Percentiles rank a stretch among this genome's conserved stretches.
phyloP scores from a whole-genome alignment of 2,888 invertebrate genomes.

The Drosophila pseudotalamancana region DNA sequence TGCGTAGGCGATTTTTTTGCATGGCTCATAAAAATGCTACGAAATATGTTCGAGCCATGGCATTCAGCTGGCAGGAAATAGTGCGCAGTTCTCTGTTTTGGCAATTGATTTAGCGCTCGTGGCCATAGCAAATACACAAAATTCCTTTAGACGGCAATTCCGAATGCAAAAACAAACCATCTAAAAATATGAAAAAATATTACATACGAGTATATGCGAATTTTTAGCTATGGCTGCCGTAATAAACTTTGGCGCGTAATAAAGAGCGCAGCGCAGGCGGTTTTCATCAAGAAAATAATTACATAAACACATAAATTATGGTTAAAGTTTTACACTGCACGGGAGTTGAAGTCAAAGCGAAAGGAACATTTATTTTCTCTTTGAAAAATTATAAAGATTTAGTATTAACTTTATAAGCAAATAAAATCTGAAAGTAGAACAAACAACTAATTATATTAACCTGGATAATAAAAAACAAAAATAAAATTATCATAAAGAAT shows the following conservation, averaged over 20 bases:
- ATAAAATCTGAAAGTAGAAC: too few species aligned
- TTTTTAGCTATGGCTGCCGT: background rate
- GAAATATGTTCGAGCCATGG: conserved; percentile 63
- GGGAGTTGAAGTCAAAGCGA: too few species aligned
- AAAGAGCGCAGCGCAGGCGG: background rate
- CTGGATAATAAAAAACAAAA: background rate
- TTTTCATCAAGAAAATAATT: background rate
- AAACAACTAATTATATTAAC: too few species aligned
- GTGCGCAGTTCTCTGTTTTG: conserved; percentile 47
- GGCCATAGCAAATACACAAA: conserved; percentile 37
- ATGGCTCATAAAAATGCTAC: conserved; percentile 72
- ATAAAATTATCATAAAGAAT: background rate
- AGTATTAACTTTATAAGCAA: too few species aligned
- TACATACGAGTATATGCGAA: background rate
- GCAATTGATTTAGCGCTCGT: conserved; percentile 56
- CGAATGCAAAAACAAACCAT: background rate
- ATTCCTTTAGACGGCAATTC: conserved; percentile 24
- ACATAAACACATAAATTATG: background rate
- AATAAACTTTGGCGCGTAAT: conserved; percentile 2
- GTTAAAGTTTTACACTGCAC: too few species aligned
- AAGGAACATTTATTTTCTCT: too few species aligned
- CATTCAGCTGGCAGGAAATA: conserved; percentile 61
- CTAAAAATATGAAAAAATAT: background rate
- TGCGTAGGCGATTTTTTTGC: conserved; percentile 61
- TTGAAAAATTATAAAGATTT: too few species aligned